These are phyloP conservation scores for Pogonomyrmex barbatus DNA, from an alignment of 1,140 invertebrate species.

Conservation along the genomic window DNA sequence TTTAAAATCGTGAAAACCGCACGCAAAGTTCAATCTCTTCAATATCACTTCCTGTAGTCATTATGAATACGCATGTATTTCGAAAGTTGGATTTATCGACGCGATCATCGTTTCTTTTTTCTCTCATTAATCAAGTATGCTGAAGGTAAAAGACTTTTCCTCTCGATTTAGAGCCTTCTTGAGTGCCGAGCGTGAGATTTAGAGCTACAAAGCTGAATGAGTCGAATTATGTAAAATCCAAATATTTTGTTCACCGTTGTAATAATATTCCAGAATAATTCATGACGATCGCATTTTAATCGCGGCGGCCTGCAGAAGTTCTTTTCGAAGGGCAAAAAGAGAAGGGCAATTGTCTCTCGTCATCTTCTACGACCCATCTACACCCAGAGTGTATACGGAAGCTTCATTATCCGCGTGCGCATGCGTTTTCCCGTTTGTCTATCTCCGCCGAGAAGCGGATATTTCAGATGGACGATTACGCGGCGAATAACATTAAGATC, in stretches of 20 bases:
- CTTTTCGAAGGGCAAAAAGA: constrained; percentile 13
- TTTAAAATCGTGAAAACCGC: constrained; percentile 47
- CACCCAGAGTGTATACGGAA: constrained; percentile 37
- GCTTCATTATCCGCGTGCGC: constrained; percentile 35
- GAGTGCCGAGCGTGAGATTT: neutral
- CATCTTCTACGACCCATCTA: constrained; percentile 26
- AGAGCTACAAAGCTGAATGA: neutral
- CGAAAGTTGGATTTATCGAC: constrained; percentile 39
- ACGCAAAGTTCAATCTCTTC: constrained; percentile 25
- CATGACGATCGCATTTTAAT: constrained; percentile 26
- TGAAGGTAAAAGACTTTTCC: neutral
- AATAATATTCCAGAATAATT: constrained; percentile 27
- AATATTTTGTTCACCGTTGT: neutral
- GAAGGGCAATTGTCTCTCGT: constrained; percentile 1
- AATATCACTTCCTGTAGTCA: constrained; percentile 27
- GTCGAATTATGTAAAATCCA: constrained; percentile 7
- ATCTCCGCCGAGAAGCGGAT: constrained; percentile 33
- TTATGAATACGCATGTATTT: constrained; percentile 14
- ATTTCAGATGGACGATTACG: constrained; percentile 63
- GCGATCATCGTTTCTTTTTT: neutral
- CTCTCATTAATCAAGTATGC: constrained; percentile 3
- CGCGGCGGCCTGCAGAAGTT: neutral
- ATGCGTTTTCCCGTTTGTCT: constrained; percentile 46
- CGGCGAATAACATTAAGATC: constrained; percentile 72
- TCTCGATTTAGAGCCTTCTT: neutral